Percentiles rank a stretch among this genome's conserved stretches.
phyloP scores from a whole-genome alignment of 2,888 invertebrate genomes.

The Eupithecia tripunctaria region DNA sequence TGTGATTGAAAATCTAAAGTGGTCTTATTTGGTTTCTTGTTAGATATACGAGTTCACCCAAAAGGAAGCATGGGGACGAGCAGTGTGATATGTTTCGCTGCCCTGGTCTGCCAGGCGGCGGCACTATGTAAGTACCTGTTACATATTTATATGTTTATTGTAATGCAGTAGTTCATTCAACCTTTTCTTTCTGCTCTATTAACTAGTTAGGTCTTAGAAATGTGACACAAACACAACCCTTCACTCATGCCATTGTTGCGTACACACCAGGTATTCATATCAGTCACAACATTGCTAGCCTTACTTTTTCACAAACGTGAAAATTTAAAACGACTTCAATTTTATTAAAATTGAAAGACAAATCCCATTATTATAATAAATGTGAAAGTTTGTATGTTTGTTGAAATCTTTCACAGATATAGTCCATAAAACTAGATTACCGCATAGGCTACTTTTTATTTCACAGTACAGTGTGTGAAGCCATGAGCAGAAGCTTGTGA shows the following conservation, averaged over 20 bases:
- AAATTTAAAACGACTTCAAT: neutral
- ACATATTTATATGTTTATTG: slow-evolving; percentile 38
- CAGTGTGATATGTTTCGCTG: slow-evolving; percentile 71
- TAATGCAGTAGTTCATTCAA: slow-evolving; percentile 56
- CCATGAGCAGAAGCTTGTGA: neutral
- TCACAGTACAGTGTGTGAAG: neutral
- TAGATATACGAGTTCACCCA: slow-evolving; percentile 76
- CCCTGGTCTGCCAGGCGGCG: slow-evolving; percentile 69
- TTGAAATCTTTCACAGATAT: neutral
- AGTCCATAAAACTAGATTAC: neutral
- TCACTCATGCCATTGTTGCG: neutral
- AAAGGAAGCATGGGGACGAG: slow-evolving; percentile 73
- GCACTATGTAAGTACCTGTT: slow-evolving; percentile 72
- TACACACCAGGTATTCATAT: neutral
- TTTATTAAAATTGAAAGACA: neutral
- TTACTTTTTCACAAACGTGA: neutral
- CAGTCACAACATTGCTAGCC: neutral
- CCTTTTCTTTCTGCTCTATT: slow-evolving; percentile 47
- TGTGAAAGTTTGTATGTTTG: too few species aligned
- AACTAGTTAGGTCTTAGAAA: neutral
- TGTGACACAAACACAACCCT: neutral
- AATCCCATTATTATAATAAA: neutral
- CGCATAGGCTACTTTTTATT: too few species aligned
- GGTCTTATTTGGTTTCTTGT: slow-evolving; percentile 73
- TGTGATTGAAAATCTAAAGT: slow-evolving; percentile 69